Base-by-base conservation (phyloP, 2,888 invertebrate species). In the Sesamia inferens region DNA sequence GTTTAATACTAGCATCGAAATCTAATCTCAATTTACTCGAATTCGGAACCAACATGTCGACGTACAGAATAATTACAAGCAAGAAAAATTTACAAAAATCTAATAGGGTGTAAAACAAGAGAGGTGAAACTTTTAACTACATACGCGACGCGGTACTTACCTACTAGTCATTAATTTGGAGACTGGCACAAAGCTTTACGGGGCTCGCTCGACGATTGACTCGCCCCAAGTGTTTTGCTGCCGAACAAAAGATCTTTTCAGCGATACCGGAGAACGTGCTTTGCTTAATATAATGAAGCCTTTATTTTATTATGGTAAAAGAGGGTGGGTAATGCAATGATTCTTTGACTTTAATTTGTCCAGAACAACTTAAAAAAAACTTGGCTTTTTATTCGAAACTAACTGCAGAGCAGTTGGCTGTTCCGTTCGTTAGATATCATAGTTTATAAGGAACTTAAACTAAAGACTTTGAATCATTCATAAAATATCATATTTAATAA, bases 231-330 rank as follows among this genome's bases (percentile, higher is more conserved):
- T 94, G 93, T 94, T 95, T 94, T 93, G 92, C 91, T 88, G 86
- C 85, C 85, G 88, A 93, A 95, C 94, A 96, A 96, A 95, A 93
- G 94, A 90, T 91, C 94, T 92, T 93, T 95, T 94, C 93, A 94
- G 81, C 90, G 89, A 89, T 91, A 90, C 89, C 86, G 83, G 87
- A 84, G 91, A 92, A 92, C 93, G 93, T 93, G 93, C 92, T 89
- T 88, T 88, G 91, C 91, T 93, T 93, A 92, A 93, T 93, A 95
- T 94, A 95, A 95, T 94, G 94, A 94, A 90, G 88, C 84, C 90
- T 93, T 94, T 94, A 93, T 94, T 93, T 93, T 92, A 92, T 92
- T 91, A 91, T 91, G 88, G 89, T 88, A 87, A 73, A 90, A 89
- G 88, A 90, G 88, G 85, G 85, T 87, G 81, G 87, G 82, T 81